Evolutionary conservation across 2,888 invertebrate species (phyloP).

Genomic region (Lottia gigantea): DNA sequence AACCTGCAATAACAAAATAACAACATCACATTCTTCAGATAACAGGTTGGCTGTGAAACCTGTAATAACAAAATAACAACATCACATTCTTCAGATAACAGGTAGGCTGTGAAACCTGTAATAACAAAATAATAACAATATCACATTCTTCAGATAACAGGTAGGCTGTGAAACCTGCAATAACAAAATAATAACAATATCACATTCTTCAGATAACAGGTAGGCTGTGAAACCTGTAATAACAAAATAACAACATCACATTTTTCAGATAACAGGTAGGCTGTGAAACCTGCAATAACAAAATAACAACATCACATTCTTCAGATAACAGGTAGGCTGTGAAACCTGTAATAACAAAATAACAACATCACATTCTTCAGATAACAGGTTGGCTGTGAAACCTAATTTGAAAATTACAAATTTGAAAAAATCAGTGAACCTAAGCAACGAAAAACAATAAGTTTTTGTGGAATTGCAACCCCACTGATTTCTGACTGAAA

Average conservation of each 20-base stretch:
- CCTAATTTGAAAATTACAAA: no score
- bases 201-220: conserved; percentile 69
- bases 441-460: no score
- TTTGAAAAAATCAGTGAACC: no score
- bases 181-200: conserved; percentile 65
- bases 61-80: conserved; percentile 64
- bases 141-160: conserved; percentile 70
- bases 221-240: conserved; percentile 63
- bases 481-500: no score
- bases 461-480: no score
- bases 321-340: conserved; percentile 65
- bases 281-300: conserved; percentile 60
- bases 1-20: conserved; percentile 49
- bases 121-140: conserved; percentile 61
- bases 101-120: conserved; percentile 65
- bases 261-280: conserved; percentile 43
- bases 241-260: not conserved
- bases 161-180: conserved; percentile 64
- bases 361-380: not conserved
- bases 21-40: conserved; percentile 69
- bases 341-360: conserved; percentile 55
- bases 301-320: conserved; percentile 71
- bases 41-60: conserved; percentile 65
- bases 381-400: not conserved
- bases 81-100: conserved; percentile 70